Percentiles rank a stretch among this genome's conserved stretches.
phyloP scores from a whole-genome alignment of 1,140 invertebrate species.

The Drosophila takahashii region DNA sequence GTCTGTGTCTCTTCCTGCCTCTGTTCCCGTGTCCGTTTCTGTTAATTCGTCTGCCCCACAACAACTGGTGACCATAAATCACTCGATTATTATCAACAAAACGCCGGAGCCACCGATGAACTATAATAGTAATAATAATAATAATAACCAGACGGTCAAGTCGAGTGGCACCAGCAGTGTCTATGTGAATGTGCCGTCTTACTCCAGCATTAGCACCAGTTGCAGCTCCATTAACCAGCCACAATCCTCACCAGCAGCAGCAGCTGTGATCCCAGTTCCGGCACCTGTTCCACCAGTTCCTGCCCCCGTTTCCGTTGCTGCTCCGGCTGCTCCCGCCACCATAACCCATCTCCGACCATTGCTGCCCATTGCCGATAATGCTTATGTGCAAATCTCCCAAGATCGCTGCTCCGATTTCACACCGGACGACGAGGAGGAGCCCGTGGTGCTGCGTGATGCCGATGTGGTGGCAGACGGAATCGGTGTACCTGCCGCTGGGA shows the following conservation, averaged over 20 bases:
- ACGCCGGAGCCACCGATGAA: conserved; percentile 68
- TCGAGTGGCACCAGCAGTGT: conserved; percentile 60
- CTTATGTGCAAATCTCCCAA: conserved; percentile 82
- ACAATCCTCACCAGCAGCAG: conserved; percentile 19
- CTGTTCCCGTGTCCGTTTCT: conserved; percentile 29
- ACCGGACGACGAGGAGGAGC: conserved; percentile 84
- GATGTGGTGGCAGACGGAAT: conserved; percentile 57
- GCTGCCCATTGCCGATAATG: conserved; percentile 84
- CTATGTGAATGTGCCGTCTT: conserved; percentile 73
- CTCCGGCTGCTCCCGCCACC: conserved; percentile 10
- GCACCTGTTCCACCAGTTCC: conserved; percentile 15
- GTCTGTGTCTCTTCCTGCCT: conserved; percentile 22
- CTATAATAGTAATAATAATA: conserved; percentile 35
- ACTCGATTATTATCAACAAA: conserved; percentile 84
- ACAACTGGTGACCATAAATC: conserved; percentile 80
- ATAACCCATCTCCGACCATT: conserved; percentile 52
- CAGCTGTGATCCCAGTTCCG: conserved; percentile 3
- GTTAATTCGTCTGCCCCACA: conserved; percentile 39
- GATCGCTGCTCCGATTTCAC: conserved; percentile 82
- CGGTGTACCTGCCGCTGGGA: conserved; percentile 33
- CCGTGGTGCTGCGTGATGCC: conserved; percentile 75
- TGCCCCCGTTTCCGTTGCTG: conserved; percentile 12
- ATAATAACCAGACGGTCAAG: conserved; percentile 20
- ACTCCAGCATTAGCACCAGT: conserved; percentile 23
- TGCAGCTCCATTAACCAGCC: conserved; percentile 24